phyloP scores from a whole-genome alignment of 2,888 invertebrate species.

The Piscicola geometra region DNA sequence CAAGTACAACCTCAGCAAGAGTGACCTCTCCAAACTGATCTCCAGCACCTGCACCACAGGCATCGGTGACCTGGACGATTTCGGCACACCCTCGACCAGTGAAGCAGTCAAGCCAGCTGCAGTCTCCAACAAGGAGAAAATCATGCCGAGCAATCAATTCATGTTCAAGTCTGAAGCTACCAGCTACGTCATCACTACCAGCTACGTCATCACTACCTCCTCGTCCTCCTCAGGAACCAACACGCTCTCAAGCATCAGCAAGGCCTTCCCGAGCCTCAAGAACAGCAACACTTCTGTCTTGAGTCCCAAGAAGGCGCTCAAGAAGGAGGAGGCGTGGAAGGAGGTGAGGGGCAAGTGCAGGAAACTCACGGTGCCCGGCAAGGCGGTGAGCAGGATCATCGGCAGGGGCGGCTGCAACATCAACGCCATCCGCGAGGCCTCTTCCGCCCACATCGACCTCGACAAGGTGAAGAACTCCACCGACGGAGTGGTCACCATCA shows the following conservation, averaged over 20 bases:
- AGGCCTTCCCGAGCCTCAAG: background rate
- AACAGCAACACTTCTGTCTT: background rate
- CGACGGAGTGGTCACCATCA: conserved; percentile 82
- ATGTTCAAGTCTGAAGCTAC: background rate
- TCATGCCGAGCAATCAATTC: background rate
- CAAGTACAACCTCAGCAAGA: background rate
- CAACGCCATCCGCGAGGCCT: conserved; percentile 91
- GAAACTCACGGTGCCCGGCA: conserved; percentile 87
- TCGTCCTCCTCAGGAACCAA: background rate
- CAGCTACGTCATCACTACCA: too few relatives aligned
- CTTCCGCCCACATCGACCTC: conserved; percentile 95
- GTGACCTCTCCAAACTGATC: conserved; percentile 17
- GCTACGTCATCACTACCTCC: background rate
- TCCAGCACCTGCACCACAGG: conserved; percentile 44
- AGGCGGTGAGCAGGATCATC: conserved; percentile 92
- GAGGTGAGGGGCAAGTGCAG: conserved; percentile 78
- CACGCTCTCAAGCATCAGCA: background rate
- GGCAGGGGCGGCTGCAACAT: conserved; percentile 95
- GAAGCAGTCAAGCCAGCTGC: background rate
- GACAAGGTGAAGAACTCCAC: conserved; percentile 72
- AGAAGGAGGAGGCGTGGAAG: conserved; percentile 84
- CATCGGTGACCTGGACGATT: conserved; percentile 55
- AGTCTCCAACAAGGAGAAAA: background rate
- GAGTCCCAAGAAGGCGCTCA: conserved; percentile 25
- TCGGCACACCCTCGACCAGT: conserved; percentile 48